These are phyloP conservation scores for Urocitellus parryii DNA, from an alignment of 2,113 vertebrate genomes.

Conservation along the genomic window DNA sequence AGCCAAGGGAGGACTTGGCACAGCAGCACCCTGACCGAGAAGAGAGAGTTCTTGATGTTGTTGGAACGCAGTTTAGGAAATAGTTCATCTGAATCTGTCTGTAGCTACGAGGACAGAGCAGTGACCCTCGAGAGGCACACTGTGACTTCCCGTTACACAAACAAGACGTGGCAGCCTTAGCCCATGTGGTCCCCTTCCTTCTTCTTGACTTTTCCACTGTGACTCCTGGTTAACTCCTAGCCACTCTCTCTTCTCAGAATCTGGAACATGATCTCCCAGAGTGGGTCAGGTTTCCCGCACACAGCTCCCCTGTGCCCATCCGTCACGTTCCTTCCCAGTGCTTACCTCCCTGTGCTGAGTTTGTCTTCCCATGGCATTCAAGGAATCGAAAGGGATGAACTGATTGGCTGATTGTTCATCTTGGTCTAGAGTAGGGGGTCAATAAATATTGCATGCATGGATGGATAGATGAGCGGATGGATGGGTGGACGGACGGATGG, in stretches of 20 bases:
- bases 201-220: neutral
- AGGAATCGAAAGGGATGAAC: neutral
- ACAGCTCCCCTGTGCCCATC: rapidly evolving
- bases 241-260: neutral
- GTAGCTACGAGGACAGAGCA: neutral
- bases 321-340: neutral
- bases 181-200: neutral
- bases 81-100: neutral
- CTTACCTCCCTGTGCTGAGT: neutral
- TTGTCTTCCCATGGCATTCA: neutral
- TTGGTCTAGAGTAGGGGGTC: neutral
- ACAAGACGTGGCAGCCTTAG: rapidly evolving
- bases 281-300: too few relatives aligned
- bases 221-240: neutral
- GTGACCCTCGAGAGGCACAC: neutral
- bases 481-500: neutral
- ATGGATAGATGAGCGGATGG: too few relatives aligned
- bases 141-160: neutral
- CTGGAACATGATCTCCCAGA: neutral
- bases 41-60: neutral
- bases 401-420: neutral
- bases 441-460: neutral
- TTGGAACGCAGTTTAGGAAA: neutral
- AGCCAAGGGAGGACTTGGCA: neutral
- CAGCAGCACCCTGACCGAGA: neutral